Base-by-base conservation (phyloP, 2,797 vertebrate species). In the Xiphophorus birchmanni region DNA sequence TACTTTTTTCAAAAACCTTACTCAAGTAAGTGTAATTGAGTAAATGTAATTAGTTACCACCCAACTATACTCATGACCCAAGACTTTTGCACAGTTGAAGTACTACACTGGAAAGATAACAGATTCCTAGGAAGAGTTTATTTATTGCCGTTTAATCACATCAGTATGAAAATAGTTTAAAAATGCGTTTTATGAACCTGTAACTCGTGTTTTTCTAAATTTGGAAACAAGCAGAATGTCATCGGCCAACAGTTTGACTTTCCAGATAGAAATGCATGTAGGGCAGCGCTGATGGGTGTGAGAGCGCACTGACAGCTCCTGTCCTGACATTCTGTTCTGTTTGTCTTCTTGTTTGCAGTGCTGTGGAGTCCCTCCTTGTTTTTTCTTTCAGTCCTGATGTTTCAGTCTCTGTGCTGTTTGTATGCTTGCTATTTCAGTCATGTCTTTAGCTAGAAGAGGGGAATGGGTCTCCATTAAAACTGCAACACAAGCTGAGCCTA, bases 341-440 rank as follows among this genome's bases (percentile, higher is more conserved):
- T n/a, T 77, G 26, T 86, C 76, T 11, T 71, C 73, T 74, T 82
- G n/a, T 87, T 83, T 29, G 74, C 79, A 79, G 75, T 86, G 21
- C 78, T 65, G 81, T 89, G 17, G 58, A 54, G 79, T 86, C 69
- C 78, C 76, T 17, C 58, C 63, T 76, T 21, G 73, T 75, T 79
- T 44, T 76, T 54, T 3, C 29, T 56, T 63, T 82, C 47, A 26
- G 78, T 86, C 75, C 73, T 45, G 45, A 74, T 2, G 65, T 88
- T 42, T 71, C 37, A 40, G 58, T 77, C 47, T 81, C 74, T 84
- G 2, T 77, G 81, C 86, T 88, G 85, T 94, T 91, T 91, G 93
- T 93, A 93, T 95, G 94, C 91, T 92, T 93, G 88, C 90, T 91
- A 83, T 90, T 83, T 93, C 82, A 85, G 83, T 81, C 50, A 71